Percentiles rank a stretch among this genome's conserved stretches.
Conservation (phyloP, 2,888 invertebrate genomes). For the Dicycla oo region DNA sequence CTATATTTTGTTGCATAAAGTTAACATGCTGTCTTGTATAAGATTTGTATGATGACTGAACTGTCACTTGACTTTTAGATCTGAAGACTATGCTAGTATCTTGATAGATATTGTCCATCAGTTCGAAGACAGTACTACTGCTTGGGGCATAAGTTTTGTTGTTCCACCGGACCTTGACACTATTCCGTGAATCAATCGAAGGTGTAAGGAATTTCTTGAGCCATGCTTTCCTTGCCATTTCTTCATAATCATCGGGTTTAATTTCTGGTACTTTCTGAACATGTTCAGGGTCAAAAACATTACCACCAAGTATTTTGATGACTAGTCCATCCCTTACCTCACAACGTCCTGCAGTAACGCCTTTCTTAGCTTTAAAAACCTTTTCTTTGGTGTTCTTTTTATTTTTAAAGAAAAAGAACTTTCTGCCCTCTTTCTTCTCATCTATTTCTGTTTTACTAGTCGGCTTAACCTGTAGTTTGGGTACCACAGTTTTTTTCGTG, state of each 20-base stretch:
- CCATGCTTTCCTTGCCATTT: slow-evolving; percentile 76
- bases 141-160: slow-evolving; percentile 79
- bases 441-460: slow-evolving; percentile 67
- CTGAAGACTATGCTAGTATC: slow-evolving; percentile 73
- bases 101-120: slow-evolving; percentile 79
- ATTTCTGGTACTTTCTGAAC: slow-evolving; percentile 21
- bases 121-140: slow-evolving; percentile 80
- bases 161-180: slow-evolving; percentile 82
- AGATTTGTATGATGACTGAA: slow-evolving; percentile 68
- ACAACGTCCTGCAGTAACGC: slow-evolving; percentile 79
- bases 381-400: slow-evolving; percentile 75
- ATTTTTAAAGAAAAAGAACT: slow-evolving; percentile 81
- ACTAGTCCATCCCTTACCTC: slow-evolving; percentile 80
- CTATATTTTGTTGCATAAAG: slow-evolving; percentile 76
- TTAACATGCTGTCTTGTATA: slow-evolving; percentile 71
- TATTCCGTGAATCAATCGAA: slow-evolving; percentile 76
- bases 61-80: slow-evolving; percentile 77
- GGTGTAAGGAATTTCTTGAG: slow-evolving; percentile 75
- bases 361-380: slow-evolving; percentile 73
- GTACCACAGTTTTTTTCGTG: slow-evolving; percentile 46
- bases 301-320: slow-evolving; percentile 71
- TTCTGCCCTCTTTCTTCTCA: slow-evolving; percentile 69
- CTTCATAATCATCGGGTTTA: slow-evolving; percentile 65
- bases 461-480: slow-evolving; percentile 10
- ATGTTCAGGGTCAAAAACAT: slow-evolving; percentile 51